These are phyloP conservation scores for Halocynthia aurantium DNA, from an alignment of 23 tunicate species.

Conservation along the genomic window DNA sequence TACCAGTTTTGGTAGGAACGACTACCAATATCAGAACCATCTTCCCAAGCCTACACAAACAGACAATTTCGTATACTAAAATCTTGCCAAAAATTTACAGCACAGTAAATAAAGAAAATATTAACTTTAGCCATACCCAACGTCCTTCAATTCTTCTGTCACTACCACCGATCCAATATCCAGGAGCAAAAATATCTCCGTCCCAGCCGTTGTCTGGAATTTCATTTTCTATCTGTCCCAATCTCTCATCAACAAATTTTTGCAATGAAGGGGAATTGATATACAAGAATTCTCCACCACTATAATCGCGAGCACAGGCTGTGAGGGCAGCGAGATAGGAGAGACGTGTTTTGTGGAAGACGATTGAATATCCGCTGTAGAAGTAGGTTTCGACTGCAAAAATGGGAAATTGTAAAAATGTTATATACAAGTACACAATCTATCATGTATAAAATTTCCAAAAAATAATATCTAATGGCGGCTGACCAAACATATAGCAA, in stretches of 20 bases:
- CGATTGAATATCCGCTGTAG: constrained; percentile 1
- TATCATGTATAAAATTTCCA: too few species aligned
- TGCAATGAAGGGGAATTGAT: neutral
- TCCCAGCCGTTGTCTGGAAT: neutral
- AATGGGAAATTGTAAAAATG: neutral
- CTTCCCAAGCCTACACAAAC: constrained; percentile 17
- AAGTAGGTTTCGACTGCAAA: constrained; percentile 5
- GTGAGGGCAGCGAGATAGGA: constrained; percentile 4
- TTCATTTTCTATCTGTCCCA: constrained; percentile 1
- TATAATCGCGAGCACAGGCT: constrained; percentile 1
- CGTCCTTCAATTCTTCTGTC: constrained; percentile 5
- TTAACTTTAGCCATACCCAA: constrained; percentile 7
- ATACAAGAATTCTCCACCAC: constrained; percentile 2
- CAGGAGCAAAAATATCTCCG: neutral
- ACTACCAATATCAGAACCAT: constrained; percentile 9
- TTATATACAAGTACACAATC: too few species aligned
- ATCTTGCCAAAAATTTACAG: neutral
- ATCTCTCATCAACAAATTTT: constrained; percentile 2
- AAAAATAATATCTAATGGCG: too few species aligned
- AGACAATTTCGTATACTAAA: neutral
- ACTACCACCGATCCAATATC: constrained; percentile 24
- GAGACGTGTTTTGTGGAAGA: constrained; percentile 17
- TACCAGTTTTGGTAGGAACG: constrained; percentile 15
- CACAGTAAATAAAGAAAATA: neutral
- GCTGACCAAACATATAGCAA: too few species aligned